These are phyloP conservation scores for Trachelus troglodyta DNA, from an alignment of 2,888 invertebrate species.

Conservation along the genomic window DNA sequence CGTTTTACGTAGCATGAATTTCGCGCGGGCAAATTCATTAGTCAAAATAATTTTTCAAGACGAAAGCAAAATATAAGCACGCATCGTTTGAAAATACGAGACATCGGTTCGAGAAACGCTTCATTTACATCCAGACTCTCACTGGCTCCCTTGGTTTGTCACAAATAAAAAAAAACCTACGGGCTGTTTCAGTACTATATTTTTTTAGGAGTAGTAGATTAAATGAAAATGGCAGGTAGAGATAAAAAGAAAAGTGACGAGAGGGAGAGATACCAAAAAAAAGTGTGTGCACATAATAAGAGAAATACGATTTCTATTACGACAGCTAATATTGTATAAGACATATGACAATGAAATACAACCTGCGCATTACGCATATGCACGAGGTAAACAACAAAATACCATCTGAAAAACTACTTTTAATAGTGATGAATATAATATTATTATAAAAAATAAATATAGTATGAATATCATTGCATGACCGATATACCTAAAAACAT, in stretches of 20 bases:
- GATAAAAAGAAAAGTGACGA: conserved; percentile 1
- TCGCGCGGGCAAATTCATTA: neutral
- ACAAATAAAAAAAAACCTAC: neutral
- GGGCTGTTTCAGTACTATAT: conserved; percentile 19
- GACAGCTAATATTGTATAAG: conserved; percentile 18
- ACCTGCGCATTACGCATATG: conserved; percentile 14
- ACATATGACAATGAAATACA: conserved; percentile 19
- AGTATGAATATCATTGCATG: conserved; percentile 37
- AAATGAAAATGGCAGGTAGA: neutral
- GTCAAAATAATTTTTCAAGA: conserved; percentile 3
- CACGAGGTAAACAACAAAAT: conserved; percentile 12
- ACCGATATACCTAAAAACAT: conserved; percentile 42
- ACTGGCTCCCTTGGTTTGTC: neutral
- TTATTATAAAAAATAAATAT: conserved; percentile 18
- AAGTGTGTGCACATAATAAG: conserved; percentile 15
- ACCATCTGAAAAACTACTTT: conserved; percentile 20
- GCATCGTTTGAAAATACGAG: neutral
- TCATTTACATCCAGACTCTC: conserved; percentile 4
- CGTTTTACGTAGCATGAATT: neutral
- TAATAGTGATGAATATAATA: conserved; percentile 20
- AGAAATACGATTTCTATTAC: conserved; percentile 18
- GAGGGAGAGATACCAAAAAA: neutral
- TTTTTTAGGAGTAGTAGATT: conserved; percentile 19
- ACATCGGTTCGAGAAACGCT: conserved; percentile 5
- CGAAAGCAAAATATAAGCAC: neutral